These are phyloP conservation scores for Aphelenchoides besseyi DNA, from an alignment of 1,140 invertebrate genomes.

Conservation along the genomic window DNA sequence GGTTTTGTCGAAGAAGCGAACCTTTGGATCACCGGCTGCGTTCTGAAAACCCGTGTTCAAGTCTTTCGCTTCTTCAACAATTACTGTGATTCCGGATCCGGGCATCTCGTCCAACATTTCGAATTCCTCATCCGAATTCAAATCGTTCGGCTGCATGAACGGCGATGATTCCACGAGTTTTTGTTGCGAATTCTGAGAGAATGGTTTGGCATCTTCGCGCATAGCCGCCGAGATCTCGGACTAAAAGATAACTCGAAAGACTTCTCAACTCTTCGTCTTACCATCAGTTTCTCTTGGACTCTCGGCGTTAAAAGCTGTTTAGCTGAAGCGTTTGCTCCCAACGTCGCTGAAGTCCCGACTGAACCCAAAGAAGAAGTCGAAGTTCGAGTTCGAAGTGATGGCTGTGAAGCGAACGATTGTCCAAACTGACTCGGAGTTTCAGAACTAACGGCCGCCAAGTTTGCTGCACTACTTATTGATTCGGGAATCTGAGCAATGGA, in stretches of 20 bases:
- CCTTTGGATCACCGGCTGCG: conserved; percentile 32
- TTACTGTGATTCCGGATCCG: conserved; percentile 15
- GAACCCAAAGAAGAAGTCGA: background rate
- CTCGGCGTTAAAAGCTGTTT: background rate
- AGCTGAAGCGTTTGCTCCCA: background rate
- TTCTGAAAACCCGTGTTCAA: conserved; percentile 24
- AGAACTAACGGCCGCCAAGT: background rate
- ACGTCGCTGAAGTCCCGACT: no score
- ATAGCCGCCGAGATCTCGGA: background rate
- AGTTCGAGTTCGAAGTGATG: background rate
- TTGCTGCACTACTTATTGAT: background rate
- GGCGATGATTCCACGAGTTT: background rate
- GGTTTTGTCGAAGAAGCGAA: conserved; percentile 27
- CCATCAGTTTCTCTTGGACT: background rate
- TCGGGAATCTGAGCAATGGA: background rate
- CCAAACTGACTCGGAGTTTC: background rate
- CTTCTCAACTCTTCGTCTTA: background rate
- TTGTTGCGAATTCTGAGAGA: background rate
- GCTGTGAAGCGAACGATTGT: background rate
- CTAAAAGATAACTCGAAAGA: background rate
- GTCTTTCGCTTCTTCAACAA: background rate
- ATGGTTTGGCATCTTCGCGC: background rate
- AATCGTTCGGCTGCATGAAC: background rate
- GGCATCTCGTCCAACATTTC: conserved; percentile 35
- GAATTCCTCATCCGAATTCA: conserved; percentile 40